Base-by-base conservation (phyloP, 1,140 invertebrate species). In the Drosophila teissieri region DNA sequence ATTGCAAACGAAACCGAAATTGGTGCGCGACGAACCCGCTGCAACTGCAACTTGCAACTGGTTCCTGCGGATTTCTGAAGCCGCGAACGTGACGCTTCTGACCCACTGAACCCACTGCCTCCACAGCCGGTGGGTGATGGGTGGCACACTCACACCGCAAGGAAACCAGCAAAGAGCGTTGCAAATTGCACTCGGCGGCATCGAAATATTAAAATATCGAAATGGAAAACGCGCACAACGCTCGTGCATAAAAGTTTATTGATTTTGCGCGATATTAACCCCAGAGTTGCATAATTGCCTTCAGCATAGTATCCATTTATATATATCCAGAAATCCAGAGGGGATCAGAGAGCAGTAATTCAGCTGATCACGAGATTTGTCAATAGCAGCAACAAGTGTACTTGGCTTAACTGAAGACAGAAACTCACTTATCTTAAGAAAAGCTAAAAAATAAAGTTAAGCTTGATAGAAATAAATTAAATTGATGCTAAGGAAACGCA, bases 71-170 rank as follows among this genome's bases (percentile, higher is more conserved):
- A 31, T 73, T 61, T 53, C 69, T 73, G 36, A 31, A 64, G 67
- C 56, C 55, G 70, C 58, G 44, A 82, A 86, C 84, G 84, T 89
- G 84, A 89, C 77, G 80, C 55, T 84, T 80, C 84, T 89, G 84
- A 89, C 84, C 84, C 84, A 89, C 84, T 89, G 84, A 89, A 89
- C 84, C 80, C 61, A 60, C n/a, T n/a, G n/a, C n/a, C n/a, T n/a
- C n/a, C n/a, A 56, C 65, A 68, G 83, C 86, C 83, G 83, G 83
- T 88, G 75, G 75, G 55, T 78, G 64, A 62, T 63, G 55, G 69
- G 69, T 70, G 74, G 63, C 48, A 52, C 51, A 54, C 57, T 68
- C 60, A 65, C 36, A 49, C 44, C 36, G 37, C 14, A 52, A 12
- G 12, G n/a, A 17, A 58, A 48, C 34, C 19, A 12, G 10, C n/a